Evolutionary conservation across 2,888 invertebrate genomes (phyloP).

Genomic region (Sussaba pulchella): DNA sequence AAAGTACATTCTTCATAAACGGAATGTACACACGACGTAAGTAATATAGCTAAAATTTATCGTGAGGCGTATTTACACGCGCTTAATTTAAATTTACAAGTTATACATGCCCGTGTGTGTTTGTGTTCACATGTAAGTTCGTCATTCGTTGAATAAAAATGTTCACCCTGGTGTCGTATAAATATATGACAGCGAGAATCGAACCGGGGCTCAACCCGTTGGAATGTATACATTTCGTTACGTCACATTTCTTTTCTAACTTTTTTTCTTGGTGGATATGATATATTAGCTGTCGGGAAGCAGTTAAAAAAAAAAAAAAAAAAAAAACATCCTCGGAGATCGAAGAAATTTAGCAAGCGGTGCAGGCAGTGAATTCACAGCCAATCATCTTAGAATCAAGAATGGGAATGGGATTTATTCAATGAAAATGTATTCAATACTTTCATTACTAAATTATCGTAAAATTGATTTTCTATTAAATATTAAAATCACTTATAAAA

Average conservation of each 20-base stretch:
- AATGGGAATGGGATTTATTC: no score
- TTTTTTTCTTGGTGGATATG: constrained; percentile 14
- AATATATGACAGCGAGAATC: constrained; percentile 23
- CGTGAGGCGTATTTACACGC: constrained; percentile 52
- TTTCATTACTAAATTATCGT: no score
- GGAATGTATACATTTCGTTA: constrained; percentile 47
- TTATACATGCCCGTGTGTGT: constrained; percentile 35
- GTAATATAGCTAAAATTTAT: constrained; percentile 7
- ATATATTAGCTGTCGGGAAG: constrained; percentile 35
- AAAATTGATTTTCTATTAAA: no score
- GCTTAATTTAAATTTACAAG: constrained; percentile 44
- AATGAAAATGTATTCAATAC: no score
- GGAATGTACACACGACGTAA: constrained; percentile 27
- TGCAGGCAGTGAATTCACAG: constrained; percentile 34
- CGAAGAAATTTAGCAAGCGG: constrained; percentile 23
- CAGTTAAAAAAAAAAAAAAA: constrained; percentile 24
- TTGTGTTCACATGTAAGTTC: constrained; percentile 5
- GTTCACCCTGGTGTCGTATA: constrained; percentile 23
- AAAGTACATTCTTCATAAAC: constrained; percentile 51
- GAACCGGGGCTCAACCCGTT: constrained; percentile 17
- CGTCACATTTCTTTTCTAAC: background rate
- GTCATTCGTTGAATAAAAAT: constrained; percentile 24
- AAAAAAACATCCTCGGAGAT: constrained; percentile 10
- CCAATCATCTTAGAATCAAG: background rate
- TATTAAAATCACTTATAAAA: no score